A percentile compares a stretch with the other conserved stretches of the same genome.
Evolutionary conservation across 1,140 invertebrate genomes (phyloP).

Genomic region (Leptopilina boulardi): DNA sequence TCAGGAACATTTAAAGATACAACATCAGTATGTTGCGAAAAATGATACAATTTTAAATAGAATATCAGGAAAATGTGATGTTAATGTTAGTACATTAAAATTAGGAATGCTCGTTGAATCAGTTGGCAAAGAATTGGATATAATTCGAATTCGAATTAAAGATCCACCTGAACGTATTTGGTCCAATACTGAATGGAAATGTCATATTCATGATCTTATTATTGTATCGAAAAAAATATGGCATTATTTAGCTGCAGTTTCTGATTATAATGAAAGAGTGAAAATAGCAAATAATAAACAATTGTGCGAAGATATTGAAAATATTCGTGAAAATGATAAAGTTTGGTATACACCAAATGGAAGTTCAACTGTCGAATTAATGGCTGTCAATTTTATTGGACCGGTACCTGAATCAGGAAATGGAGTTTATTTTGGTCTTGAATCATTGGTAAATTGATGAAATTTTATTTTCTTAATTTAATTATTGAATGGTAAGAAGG

Average conservation of each 20-base stretch:
- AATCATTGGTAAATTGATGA: constrained; percentile 75
- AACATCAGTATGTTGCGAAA: constrained; percentile 58
- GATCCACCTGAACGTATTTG: constrained; percentile 56
- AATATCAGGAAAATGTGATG: constrained; percentile 58
- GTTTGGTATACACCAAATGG: constrained; percentile 58
- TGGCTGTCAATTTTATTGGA: constrained; percentile 76
- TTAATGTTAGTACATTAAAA: constrained; percentile 56
- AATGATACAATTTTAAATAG: constrained; percentile 59
- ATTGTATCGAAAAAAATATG: constrained; percentile 70
- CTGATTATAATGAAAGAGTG: constrained; percentile 74
- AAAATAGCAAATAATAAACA: constrained; percentile 71
- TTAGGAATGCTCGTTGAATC: constrained; percentile 65
- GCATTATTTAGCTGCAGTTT: constrained; percentile 74
- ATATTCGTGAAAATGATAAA: constrained; percentile 62
- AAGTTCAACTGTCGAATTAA: constrained; percentile 52
- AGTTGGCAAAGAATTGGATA: constrained; percentile 53
- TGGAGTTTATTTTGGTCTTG: constrained; percentile 78
- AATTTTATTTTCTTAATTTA: too few relatives aligned
- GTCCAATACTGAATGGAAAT: constrained; percentile 68
- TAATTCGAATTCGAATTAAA: constrained; percentile 49
- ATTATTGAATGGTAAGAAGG: too few relatives aligned
- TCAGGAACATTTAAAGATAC: constrained; percentile 28
- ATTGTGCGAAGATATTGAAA: constrained; percentile 72
- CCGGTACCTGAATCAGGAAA: constrained; percentile 74
- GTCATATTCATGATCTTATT: constrained; percentile 63